Base-by-base conservation (phyloP, 2,797 vertebrate species). In the Lepus oiostolus region DNA sequence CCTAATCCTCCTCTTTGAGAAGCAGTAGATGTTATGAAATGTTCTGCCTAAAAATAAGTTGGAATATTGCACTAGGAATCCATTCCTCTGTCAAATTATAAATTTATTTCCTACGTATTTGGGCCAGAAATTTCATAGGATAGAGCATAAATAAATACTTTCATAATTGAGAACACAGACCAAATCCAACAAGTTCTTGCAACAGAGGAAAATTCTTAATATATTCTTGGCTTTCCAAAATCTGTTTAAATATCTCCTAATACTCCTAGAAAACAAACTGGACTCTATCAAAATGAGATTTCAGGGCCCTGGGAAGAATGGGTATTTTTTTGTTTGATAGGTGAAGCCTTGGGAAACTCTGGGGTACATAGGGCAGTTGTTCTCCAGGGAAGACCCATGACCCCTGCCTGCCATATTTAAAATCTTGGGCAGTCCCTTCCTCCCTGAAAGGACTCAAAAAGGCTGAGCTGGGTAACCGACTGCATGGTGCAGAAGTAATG, bases 51-150 rank as follows among this genome's bases (percentile, higher is more conserved):
- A 95, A 77, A 62, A 81, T 62, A 71, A 90, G 26, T 60, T 92
- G 71, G 47, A 95, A 75, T 93, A 80, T 54, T 95, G 76, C n/a
- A 85, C 68, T 77, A 85, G 54, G 71, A 83, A 3, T 70, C 58
- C 70, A 90, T 88, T 93, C 52, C 52, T 70, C 81, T 71, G 28
- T 82, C 83, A 84, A 35, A 87, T 93, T 95, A 90, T 91, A 88
- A 92, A 95, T 91, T 52, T 84, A 90, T 80, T 91, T 97, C 28
- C 65, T 90, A 90, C 82, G 89, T 89, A 86, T 85, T 85, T 60
- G 17, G 83, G 82, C 81, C 91, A 97, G 85, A 88, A 93, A 85
- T 86, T 85, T 87, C 74, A 88, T 7, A 88, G 54, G 83, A 52
- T 3, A 91, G n/a, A 60, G 10, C 38, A 86, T 76, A 86, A 90